Base-by-base conservation (phyloP, 2,888 invertebrate genomes). In the Drosophila ezoana region DNA sequence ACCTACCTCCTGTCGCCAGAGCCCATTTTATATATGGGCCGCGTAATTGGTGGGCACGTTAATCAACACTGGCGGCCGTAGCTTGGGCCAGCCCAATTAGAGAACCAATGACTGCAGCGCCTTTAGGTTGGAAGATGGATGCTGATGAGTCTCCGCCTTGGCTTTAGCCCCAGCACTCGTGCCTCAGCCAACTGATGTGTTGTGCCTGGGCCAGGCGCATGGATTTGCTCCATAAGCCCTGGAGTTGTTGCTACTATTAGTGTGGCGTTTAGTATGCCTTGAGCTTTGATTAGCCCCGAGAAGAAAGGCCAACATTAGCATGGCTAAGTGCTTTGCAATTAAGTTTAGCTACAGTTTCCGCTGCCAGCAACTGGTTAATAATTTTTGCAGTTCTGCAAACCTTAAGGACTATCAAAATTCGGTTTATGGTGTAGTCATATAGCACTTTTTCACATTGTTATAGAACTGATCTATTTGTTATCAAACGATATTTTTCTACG, bases 1-100 rank as follows among this genome's bases (percentile, higher is more conserved):
- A 3, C 8, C n/a, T 13, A 18, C 16, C 10, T 13, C 35, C 16
- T 4, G 14, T n/a, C 4, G 8, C 5, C 32, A 43, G 60, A 51
- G 49, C 63, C 57, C 43, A 45, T 40, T 66, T 81, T 87, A 84
- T 83, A 84, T 84, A 84, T 87, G 83, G 77, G 79, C 65, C 76
- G 81, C 84, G 87, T 86, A 88, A 86, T 86, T 88, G 85, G 81
- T 79, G 84, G 87, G 79, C 89, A 83, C 89, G 87, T 86, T 86
- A 88, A 86, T 86, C 89, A 86, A 88, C 75, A 78, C 72, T 68
- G 83, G 45, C 54, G 43, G 44, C 49, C 33, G 47, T n/a, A 49
- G 45, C 47, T 14, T 32, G 40, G 23, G 33, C 43, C 20, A 20
- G 65, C 60, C 87, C 82, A 83, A 83, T 83, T 83, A 83, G 85